Percentiles rank a stretch among this genome's conserved stretches.
These are phyloP conservation scores for Seriola aureovittata DNA, from an alignment of 2,113 vertebrate genomes.

Conservation along the genomic window DNA sequence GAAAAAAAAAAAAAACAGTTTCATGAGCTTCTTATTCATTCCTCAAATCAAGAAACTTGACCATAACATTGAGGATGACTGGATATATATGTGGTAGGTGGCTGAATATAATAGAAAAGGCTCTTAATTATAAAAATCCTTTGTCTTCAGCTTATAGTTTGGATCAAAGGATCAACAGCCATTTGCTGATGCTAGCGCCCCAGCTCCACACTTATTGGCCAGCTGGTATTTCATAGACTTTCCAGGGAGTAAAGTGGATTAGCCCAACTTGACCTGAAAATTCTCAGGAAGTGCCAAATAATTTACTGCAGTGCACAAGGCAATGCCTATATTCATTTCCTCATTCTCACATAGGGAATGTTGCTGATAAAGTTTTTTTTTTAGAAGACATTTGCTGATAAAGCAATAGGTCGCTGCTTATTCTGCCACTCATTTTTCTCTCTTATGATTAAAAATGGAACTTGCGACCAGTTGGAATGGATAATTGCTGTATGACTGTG, in stretches of 20 bases:
- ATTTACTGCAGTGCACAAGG: not conserved
- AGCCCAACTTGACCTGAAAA: constrained; percentile 60
- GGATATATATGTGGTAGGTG: constrained; percentile 37
- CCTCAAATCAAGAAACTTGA: constrained; percentile 16
- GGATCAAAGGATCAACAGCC: constrained; percentile 62
- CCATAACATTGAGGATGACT: constrained; percentile 8
- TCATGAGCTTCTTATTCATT: not conserved
- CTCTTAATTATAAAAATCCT: constrained; percentile 49
- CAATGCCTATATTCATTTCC: constrained; percentile 33
- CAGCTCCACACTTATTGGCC: constrained; percentile 55
- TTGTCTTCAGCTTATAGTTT: constrained; percentile 66
- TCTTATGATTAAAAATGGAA: constrained; percentile 35
- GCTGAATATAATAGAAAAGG: constrained; percentile 34
- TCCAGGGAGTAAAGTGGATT: constrained; percentile 69
- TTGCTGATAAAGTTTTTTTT: constrained; percentile 39
- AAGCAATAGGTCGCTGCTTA: constrained; percentile 22
- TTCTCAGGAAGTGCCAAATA: constrained; percentile 42
- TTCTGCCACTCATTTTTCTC: constrained; percentile 40
- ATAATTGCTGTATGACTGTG: constrained; percentile 11
- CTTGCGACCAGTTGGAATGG: not conserved
- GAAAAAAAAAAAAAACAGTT: not conserved
- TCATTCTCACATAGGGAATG: constrained; percentile 29
- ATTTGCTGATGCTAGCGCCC: constrained; percentile 56
- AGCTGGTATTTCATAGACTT: constrained; percentile 59
- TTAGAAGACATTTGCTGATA: constrained; percentile 21